Evolutionary conservation across 2,888 invertebrate species (phyloP), one percentile per base, ranked within the genome.

Genomic region (Tupiocoris notatus): DNA sequence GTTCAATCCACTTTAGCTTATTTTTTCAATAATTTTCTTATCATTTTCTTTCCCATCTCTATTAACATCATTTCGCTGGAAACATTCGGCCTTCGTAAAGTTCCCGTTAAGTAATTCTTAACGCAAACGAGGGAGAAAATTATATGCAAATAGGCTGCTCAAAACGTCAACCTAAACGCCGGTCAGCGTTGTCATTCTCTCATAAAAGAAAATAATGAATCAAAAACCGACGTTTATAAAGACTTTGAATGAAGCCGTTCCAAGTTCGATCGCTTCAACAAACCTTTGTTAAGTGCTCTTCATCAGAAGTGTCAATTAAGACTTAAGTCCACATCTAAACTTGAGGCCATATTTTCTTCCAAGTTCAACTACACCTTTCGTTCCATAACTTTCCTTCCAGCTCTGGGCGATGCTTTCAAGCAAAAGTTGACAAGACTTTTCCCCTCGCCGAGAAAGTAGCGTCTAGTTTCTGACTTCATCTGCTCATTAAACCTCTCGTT

Each of bases 261-360:
- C 17, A 12, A 39, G 6, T n/a, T 20, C 21, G 63, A 22, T 22
- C 22, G 18, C 63, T n/a, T 63, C 63, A 17, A n/a, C 3, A 22
- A 23, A 59, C 59, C 58, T 68, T 39, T 70, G 59, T 70, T 22
- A 70, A 70, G 59, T 70, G 70, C 59, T 70, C 39, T 12, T 39
- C 70, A 70, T 70, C 70, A 70, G 59, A 70, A 58, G 59, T 70
- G 70, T 70, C 70, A 70, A 70, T 70, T 70, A 59, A 59, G 70
- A 18, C 70, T 59, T 70, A 70, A 70, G 70, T 70, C 59, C 25
- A 59, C 70, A 22, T 23, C 59, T 59, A 70, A 70, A 65, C 57
- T 22, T 70, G 57, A 59, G 59, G 54, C 61, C 70, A 70, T 70
- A 70, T 70, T 70, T 70, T 22, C 67, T 67, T 18, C 67, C 22